Conservation (phyloP, 2,888 invertebrate species). For the Globia sparganii region DNA sequence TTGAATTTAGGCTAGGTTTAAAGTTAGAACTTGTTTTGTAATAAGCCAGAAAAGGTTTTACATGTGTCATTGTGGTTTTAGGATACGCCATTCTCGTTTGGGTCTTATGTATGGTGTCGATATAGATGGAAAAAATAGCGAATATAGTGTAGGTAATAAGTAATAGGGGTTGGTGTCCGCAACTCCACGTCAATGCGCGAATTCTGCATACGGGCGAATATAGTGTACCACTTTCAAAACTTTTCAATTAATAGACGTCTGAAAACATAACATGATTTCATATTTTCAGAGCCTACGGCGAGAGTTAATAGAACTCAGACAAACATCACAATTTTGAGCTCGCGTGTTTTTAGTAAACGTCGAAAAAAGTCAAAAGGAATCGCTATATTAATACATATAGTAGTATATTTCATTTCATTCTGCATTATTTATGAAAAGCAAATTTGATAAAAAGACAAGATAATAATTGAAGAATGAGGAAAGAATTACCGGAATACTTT, state of each 20-base stretch:
- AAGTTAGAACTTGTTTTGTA: too few species aligned
- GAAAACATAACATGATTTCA: background rate
- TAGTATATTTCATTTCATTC: constrained; percentile 39
- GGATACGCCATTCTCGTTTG: background rate
- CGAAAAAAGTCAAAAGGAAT: constrained; percentile 30
- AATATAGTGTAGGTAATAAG: too few species aligned
- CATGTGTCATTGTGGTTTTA: background rate
- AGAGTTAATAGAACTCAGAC: constrained; percentile 15
- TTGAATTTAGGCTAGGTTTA: too few species aligned
- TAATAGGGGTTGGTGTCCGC: too few species aligned
- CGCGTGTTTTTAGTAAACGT: constrained; percentile 24
- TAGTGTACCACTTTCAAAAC: background rate
- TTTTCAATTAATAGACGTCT: background rate
- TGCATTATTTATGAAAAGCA: constrained; percentile 62
- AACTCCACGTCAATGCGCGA: too few species aligned
- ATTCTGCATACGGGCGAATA: too few species aligned
- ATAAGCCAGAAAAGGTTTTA: too few species aligned
- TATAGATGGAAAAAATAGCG: background rate
- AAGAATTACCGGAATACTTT: constrained; percentile 61
- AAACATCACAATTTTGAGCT: constrained; percentile 5
- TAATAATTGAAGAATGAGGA: constrained; percentile 70
- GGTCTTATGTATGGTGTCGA: background rate
- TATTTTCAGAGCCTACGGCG: background rate
- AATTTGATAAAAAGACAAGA: constrained; percentile 67
- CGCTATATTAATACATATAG: constrained; percentile 24